These are phyloP conservation scores for Tetheella fluctuosa DNA, from an alignment of 2,888 invertebrate species.

Conservation along the genomic window DNA sequence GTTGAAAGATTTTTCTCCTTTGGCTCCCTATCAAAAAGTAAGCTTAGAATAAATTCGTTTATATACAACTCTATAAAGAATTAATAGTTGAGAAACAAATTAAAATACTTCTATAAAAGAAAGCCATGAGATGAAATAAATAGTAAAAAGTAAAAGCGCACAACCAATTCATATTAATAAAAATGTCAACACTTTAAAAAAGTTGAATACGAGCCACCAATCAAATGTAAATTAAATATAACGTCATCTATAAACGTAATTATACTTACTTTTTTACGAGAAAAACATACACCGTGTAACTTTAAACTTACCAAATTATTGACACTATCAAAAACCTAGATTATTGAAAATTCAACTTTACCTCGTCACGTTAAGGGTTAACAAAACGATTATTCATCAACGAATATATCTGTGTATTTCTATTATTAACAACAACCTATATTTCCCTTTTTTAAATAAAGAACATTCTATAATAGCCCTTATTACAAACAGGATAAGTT, in stretches of 20 bases:
- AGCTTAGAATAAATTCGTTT: too few species aligned
- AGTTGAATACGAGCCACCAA: slow-evolving; percentile 59
- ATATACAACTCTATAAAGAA: too few species aligned
- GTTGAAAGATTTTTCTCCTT: too few species aligned
- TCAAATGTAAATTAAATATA: slow-evolving; percentile 77
- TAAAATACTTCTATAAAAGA: neutral
- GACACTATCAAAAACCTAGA: slow-evolving; percentile 14
- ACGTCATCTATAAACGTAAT: slow-evolving; percentile 71
- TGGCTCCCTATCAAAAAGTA: too few species aligned
- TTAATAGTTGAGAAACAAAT: too few species aligned
- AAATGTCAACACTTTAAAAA: slow-evolving; percentile 65
- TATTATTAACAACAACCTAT: slow-evolving; percentile 34
- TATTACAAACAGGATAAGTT: slow-evolving; percentile 24
- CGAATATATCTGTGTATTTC: slow-evolving; percentile 52
- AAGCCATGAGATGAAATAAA: slow-evolving; percentile 15
- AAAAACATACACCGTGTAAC: slow-evolving; percentile 69
- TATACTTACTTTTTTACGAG: slow-evolving; percentile 74
- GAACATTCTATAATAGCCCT: slow-evolving; percentile 27
- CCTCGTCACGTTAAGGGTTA: slow-evolving; percentile 28
- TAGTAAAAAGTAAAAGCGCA: slow-evolving; percentile 45
- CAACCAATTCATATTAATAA: slow-evolving; percentile 79
- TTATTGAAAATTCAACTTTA: slow-evolving; percentile 38
- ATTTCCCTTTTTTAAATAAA: slow-evolving; percentile 11
- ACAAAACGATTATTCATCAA: slow-evolving; percentile 40
- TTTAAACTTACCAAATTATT: slow-evolving; percentile 33